A percentile compares a stretch with the other conserved stretches of the same genome.
Evolutionary conservation across 2,113 vertebrate genomes (phyloP).

Genomic region (Ia io): DNA sequence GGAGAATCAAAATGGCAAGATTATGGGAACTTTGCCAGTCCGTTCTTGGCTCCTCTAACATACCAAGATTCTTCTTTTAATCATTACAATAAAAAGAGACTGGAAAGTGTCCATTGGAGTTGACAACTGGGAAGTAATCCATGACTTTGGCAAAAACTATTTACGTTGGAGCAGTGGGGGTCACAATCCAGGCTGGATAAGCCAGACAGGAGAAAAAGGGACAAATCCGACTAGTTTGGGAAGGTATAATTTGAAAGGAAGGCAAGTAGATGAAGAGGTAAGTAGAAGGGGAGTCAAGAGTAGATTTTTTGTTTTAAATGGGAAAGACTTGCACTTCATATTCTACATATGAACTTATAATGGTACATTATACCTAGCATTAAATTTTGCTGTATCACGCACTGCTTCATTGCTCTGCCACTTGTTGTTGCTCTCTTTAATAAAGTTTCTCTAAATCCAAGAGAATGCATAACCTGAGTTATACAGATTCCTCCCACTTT

Average conservation of each 20-base stretch:
- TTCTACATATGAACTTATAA: background rate
- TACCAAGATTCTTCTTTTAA: slow-evolving; percentile 39
- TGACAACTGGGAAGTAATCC: slow-evolving; percentile 48
- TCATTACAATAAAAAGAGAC: slow-evolving; percentile 29
- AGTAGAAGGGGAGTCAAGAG: background rate
- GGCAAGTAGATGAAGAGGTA: background rate
- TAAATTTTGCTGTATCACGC: background rate
- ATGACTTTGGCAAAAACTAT: background rate
- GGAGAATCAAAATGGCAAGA: slow-evolving; percentile 54
- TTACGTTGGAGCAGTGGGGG: background rate
- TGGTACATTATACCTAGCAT: background rate
- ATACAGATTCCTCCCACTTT: slow-evolving; percentile 32
- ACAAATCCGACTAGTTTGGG: background rate
- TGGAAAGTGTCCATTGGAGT: slow-evolving; percentile 20
- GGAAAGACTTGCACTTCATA: background rate
- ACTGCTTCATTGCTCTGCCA: slow-evolving; percentile 24
- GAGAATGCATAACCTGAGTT: slow-evolving; percentile 40
- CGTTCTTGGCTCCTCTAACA: slow-evolving; percentile 35
- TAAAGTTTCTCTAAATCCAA: slow-evolving; percentile 43
- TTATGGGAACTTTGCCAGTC: background rate
- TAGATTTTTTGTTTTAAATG: background rate
- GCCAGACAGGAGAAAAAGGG: background rate
- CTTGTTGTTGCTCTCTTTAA: background rate
- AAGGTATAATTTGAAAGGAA: background rate
- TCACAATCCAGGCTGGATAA: background rate